Evolutionary conservation across 2,797 vertebrate species (phyloP).

Genomic region (Spheniscus humboldti): DNA sequence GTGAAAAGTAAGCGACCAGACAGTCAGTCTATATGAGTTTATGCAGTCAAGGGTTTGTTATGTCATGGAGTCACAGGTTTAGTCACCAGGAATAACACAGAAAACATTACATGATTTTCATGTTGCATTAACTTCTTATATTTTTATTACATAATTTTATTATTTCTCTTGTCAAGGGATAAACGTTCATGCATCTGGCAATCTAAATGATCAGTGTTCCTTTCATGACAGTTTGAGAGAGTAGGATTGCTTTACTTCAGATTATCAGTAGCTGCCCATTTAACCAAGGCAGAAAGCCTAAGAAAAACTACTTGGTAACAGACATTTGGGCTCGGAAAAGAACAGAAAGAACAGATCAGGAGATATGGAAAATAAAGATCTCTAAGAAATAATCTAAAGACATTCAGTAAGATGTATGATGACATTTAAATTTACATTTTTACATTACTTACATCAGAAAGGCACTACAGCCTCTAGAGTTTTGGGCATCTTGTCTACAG

Average conservation of each 20-base stretch:
- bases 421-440: neutral
- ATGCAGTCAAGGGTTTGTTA: neutral
- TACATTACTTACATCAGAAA: neutral
- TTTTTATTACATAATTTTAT: neutral
- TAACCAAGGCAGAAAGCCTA: neutral
- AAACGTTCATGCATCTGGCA: neutral
- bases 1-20: neutral
- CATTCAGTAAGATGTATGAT: neutral
- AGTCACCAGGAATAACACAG: neutral
- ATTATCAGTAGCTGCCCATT: neutral
- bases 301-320: neutral
- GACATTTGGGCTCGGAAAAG: neutral
- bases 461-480: neutral
- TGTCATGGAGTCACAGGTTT: neutral
- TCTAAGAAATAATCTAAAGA: neutral
- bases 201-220: neutral
- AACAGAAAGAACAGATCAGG: neutral
- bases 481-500: neutral
- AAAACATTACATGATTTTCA: neutral
- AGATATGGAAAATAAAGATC: neutral
- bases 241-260: neutral
- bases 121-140: neutral
- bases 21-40: neutral
- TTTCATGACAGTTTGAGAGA: neutral
- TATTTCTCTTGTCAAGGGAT: neutral